Evolutionary conservation across 2,888 invertebrate species (phyloP), one percentile per base, ranked within the genome.

Genomic region (Drosophila anceps): DNA sequence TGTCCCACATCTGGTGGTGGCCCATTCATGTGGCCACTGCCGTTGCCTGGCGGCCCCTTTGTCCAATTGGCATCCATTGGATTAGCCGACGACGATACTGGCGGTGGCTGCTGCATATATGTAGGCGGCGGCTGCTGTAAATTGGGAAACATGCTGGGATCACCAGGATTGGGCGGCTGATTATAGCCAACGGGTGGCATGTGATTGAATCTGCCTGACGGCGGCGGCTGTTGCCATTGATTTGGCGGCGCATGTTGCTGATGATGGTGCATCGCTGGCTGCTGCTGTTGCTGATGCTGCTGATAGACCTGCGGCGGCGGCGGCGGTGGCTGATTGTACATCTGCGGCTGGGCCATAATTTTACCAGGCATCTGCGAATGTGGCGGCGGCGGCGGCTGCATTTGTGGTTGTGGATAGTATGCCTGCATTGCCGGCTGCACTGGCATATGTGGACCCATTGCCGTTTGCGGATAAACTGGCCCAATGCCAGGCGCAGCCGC

Each of bases 211-310:
- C 71, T 53, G 27, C 53, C 44, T 27, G 68, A 72, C 43, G 59
- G 12, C 20, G 69, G 75, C 31, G 67, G 70, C 24, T 68, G 69
- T 20, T 71, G 74, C 77, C 72, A 76, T 54, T 69, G 63, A 35
- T 73, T 63, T 33, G 43, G 63, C 50, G 50, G 76, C 41, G 64
- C 50, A 10, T 69, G 73, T 4, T 48, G 74, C 46, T 65, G 70
- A 0, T 58, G n/a, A n/a, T n/a, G 73, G 3, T 65, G 55, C 39
- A 79, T 84, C 18, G 85, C 89, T 37, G 0, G 29, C 29, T 89
- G 91, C 20, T 91, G 90, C 18, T 90, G 90, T 58, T 92, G 39
- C 39, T 90, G 37, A n/a, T 90, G 91, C 2, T 90, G 91, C 27
- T 90, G 90, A 55, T 92, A 91, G 15, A 2, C 9, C 33, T 90